phyloP scores from a whole-genome alignment of 2,797 vertebrate species.

The Gymnoscopelus braueri region DNA sequence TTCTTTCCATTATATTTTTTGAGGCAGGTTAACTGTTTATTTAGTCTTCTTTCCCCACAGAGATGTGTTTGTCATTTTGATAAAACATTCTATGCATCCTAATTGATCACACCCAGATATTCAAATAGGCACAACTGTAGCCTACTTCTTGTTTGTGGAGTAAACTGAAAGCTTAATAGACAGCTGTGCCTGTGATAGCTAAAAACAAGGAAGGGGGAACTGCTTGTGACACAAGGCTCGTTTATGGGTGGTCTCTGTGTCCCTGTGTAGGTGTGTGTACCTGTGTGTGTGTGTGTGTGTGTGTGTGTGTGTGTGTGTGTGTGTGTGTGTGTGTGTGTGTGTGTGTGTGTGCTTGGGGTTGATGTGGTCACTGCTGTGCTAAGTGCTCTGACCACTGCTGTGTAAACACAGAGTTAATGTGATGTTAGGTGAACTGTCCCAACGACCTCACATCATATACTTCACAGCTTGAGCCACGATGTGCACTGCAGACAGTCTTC shows the following conservation, averaged over 20 bases:
- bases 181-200: constrained; percentile 53
- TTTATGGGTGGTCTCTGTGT: constrained; percentile 53
- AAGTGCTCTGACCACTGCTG: constrained; percentile 51
- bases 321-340: constrained; percentile 33
- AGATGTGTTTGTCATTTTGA: too few species aligned
- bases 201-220: constrained; percentile 10
- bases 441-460: constrained; percentile 1
- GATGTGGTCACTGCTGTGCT: constrained; percentile 46
- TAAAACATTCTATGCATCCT: too few species aligned
- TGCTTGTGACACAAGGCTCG: constrained; percentile 25
- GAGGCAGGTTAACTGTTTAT: not conserved
- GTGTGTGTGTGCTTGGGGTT: constrained; percentile 32
- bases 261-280: not conserved
- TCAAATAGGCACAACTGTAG: too few species aligned
- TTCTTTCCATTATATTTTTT: too few species aligned
- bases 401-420: constrained; percentile 57
- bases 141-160: not conserved
- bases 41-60: not conserved
- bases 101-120: too few species aligned
- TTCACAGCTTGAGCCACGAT: not conserved
- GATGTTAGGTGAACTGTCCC: constrained; percentile 25
- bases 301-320: constrained; percentile 33
- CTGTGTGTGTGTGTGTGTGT: constrained; percentile 23
- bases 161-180: constrained; percentile 38
- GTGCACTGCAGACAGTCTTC: too few species aligned